Conservation (phyloP, 2,797 vertebrate species). For the Oreochromis mossambicus region DNA sequence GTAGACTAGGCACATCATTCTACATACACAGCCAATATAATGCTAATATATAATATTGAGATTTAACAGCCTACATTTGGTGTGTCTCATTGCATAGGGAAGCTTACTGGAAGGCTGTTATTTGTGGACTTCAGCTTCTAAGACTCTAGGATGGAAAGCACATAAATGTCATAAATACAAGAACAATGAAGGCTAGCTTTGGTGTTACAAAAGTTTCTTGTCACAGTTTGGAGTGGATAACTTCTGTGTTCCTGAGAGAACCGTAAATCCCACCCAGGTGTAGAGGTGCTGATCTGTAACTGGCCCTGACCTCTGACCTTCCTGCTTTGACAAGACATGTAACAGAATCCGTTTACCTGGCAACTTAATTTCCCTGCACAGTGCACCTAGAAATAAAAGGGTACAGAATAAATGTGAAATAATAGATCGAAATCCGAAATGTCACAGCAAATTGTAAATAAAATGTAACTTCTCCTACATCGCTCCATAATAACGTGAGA, state of each 20-base stretch:
- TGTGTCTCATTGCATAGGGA: neutral
- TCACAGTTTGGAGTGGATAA: neutral
- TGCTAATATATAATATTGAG: neutral
- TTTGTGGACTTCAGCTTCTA: neutral
- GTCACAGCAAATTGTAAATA: conserved; percentile 54
- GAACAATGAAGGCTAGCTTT: neutral
- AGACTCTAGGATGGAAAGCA: neutral
- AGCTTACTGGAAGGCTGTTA: neutral
- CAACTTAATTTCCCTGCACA: neutral
- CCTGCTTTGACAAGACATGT: neutral
- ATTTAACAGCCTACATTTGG: neutral
- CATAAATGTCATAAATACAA: neutral
- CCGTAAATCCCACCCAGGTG: neutral
- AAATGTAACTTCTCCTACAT: conserved; percentile 36
- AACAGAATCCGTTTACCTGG: neutral
- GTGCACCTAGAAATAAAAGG: neutral
- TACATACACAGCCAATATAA: neutral
- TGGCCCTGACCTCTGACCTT: neutral
- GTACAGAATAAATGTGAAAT: conserved; percentile 2
- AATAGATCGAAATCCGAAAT: conserved; percentile 52
- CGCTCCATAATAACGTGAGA: conserved; percentile 36
- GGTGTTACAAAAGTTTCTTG: neutral
- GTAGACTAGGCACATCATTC: neutral
- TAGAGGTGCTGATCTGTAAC: neutral
- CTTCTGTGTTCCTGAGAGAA: neutral